Base-by-base conservation (phyloP, 2,888 invertebrate genomes). In the Strigamia maritima region DNA sequence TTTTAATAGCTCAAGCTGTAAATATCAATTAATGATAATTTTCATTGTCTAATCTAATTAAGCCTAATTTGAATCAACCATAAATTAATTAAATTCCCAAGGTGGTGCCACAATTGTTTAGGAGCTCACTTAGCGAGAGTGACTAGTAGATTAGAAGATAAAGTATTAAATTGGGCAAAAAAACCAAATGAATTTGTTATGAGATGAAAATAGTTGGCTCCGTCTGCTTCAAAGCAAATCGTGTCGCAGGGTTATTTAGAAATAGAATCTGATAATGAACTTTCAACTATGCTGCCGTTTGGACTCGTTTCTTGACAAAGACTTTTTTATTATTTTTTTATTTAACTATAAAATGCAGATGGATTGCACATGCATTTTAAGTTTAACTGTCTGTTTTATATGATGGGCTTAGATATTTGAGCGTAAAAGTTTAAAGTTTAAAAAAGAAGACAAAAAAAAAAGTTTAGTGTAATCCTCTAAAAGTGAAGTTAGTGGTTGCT, bases 21-120 rank as follows among this genome's bases (percentile, higher is more conserved):
- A 70, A 28, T 70, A 70, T 70, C 70, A 70, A 70, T 70, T 70
- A 70, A 70, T 70, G 70, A 28, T 70, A 70, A 70, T 70, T 54
- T 70, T 70, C 70, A 70, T 26, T 70, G 70, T 70, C 70, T 8
- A 14, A 70, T 70, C 28, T 70, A 70, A 70, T 70, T 70, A 70
- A 70, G 54, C 54, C 19, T 54, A 54, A 54, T 54, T 54, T 54
- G 54, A 54, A 19, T 54, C 54, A 54, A 54, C 54, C 54, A 54
- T 54, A 54, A 54, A 54, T 54, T 54, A 54, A 54, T 54, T 54
- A 54, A 19, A 54, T 54, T 54, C 54, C 54, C 54, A 54, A 0
- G 19, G 54, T 19, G 54, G 19, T 54, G 54, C 54, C 19, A 54
- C 19, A 54, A n/a, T 54, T 54, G 54, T 70, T 24, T 70, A 65